A percentile compares a stretch with the other conserved stretches of the same genome.
phyloP scores from a whole-genome alignment of 2,113 vertebrate species.

The Fulica atra region DNA sequence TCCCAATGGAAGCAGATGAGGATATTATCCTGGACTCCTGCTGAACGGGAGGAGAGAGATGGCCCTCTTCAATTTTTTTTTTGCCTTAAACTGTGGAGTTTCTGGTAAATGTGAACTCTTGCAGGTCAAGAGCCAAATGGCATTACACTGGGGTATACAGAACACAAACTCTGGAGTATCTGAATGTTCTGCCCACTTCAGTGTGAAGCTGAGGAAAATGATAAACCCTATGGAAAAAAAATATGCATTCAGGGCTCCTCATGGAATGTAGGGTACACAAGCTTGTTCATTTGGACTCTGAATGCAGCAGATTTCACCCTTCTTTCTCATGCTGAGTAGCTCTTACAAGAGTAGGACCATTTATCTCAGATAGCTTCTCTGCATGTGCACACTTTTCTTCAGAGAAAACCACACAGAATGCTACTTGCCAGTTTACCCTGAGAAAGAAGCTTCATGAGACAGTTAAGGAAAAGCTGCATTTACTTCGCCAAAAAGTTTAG shows the following conservation, averaged over 20 bases:
- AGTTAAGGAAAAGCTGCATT: background rate
- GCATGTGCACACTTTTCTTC: fast-evolving
- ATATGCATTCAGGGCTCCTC: background rate
- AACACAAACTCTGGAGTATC: background rate
- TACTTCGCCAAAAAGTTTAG: background rate
- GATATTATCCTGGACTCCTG: background rate
- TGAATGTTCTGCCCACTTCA: background rate
- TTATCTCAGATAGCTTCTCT: background rate
- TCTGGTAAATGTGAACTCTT: background rate
- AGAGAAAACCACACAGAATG: background rate
- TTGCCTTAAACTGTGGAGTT: background rate
- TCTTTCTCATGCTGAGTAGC: background rate
- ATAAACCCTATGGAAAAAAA: background rate
- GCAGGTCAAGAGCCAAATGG: background rate
- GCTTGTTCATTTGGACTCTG: background rate
- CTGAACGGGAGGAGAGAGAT: background rate
- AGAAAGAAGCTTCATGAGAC: background rate
- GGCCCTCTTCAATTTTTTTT: background rate
- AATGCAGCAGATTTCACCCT: background rate
- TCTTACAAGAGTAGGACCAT: background rate
- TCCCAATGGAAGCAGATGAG: fast-evolving
- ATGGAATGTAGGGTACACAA: background rate
- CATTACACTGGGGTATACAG: background rate
- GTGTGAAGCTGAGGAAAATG: background rate
- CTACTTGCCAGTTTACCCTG: background rate